phyloP scores from a whole-genome alignment of 1,140 invertebrate genomes.

The Zaprionus ghesquierei region DNA sequence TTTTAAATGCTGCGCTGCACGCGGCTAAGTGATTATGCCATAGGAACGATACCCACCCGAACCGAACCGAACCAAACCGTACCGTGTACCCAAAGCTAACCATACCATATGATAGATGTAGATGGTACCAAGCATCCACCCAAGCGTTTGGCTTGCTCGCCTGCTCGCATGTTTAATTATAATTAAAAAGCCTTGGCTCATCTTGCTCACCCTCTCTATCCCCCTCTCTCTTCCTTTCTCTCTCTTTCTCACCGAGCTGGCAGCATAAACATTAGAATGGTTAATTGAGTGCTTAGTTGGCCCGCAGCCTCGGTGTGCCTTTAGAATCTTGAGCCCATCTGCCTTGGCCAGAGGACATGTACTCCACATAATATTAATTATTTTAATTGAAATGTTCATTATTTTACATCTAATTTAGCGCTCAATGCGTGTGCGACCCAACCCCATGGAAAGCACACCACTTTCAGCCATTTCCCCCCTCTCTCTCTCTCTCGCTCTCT shows the following conservation, averaged over 20 bases:
- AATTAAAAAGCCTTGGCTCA: slow-evolving; percentile 78
- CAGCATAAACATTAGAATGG: slow-evolving; percentile 78
- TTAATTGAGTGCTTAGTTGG: slow-evolving; percentile 82
- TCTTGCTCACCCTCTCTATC: slow-evolving; percentile 13
- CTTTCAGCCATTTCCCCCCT: background rate
- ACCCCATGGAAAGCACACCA: background rate
- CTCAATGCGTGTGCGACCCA: slow-evolving; percentile 51
- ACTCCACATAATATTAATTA: slow-evolving; percentile 80
- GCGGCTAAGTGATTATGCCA: slow-evolving; percentile 77
- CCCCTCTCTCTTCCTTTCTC: slow-evolving; percentile 20
- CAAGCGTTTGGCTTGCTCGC: slow-evolving; percentile 15
- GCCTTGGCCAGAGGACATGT: slow-evolving; percentile 27
- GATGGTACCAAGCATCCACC: slow-evolving; percentile 6
- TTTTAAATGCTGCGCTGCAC: slow-evolving; percentile 80
- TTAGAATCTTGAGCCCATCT: slow-evolving; percentile 37
- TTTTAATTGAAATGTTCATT: slow-evolving; percentile 83
- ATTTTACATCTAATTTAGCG: slow-evolving; percentile 81
- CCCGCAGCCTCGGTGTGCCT: slow-evolving; percentile 13
- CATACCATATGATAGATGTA: background rate
- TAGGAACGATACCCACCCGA: slow-evolving; percentile 26
- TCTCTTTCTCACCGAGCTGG: slow-evolving; percentile 22
- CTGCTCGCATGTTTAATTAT: slow-evolving; percentile 82
- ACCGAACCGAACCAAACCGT: background rate
- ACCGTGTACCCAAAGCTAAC: background rate
- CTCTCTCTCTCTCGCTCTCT: background rate